Evolutionary conservation across 2,113 vertebrate species (phyloP), one percentile per base, ranked within the genome.

Genomic region (Bos javanicus): DNA sequence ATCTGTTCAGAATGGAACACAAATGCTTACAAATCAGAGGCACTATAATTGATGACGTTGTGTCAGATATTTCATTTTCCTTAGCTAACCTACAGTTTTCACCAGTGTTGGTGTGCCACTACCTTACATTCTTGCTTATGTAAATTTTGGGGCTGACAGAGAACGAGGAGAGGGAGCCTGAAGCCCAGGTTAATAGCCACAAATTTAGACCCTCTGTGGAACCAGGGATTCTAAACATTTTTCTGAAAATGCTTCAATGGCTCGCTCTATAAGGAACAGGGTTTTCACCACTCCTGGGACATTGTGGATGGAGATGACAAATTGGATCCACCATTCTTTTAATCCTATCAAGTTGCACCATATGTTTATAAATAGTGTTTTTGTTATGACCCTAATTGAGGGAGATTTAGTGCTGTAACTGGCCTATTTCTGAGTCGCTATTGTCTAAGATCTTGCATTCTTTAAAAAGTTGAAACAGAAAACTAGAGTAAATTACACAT

Each of bases 381-480:
- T 97, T 91, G 71, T 94, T 94, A 92, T 88, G 59, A 97, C 54
- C 81, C 87, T 96, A 91, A 94, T 82, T 5, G 36, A 95, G 76
- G 60, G 96, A 96, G 90, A 97, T 96, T 97, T 92, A 94, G 81
- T 67, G 33, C 67, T 60, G 5, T 59, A 90, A 33, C 83, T 85
- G 71, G 92, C 64, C 64, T 54, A 56, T 90, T 92, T 97, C 85
- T 92, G 92, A 96, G 82, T 97, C 10, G 15, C 74, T 85, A 64
- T 97, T 97, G 96, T 92, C 98, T 97, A 94, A 82, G 94, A 97
- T 90, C 87, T 96, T 82, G 59, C 93, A 94, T 94, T 97, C 90
- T 92, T 96, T 95, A 76, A 87, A 94, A 97, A 97, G 90, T 95
- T 96, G 95, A 97, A 98, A 97, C 74, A 96, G 94, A 97, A 98